phyloP scores from a whole-genome alignment of 2,888 invertebrate genomes.

The Caenorhabditis parvicauda region DNA sequence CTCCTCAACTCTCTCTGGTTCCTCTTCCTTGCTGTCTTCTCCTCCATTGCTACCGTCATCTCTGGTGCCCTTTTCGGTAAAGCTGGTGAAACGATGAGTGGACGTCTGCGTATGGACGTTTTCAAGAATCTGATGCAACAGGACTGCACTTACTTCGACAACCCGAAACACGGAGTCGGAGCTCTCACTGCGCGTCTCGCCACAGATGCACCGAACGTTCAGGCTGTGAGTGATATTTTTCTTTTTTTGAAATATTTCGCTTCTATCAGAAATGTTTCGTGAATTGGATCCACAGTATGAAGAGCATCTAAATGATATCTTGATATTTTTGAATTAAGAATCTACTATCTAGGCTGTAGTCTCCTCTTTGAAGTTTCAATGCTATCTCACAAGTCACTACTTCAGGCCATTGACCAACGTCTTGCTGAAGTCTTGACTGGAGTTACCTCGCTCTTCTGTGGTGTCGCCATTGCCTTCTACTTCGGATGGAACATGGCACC shows the following conservation, averaged over 20 bases:
- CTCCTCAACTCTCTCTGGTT: slow-evolving; percentile 40
- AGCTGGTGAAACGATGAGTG: slow-evolving; percentile 47
- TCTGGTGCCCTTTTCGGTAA: slow-evolving; percentile 41
- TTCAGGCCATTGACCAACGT: slow-evolving; percentile 50
- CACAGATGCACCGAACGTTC: slow-evolving; percentile 65
- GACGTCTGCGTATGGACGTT: slow-evolving; percentile 60
- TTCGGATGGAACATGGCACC: slow-evolving; percentile 57
- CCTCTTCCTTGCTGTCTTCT: slow-evolving; percentile 4
- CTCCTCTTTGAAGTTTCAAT: background rate
- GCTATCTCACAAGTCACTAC: background rate
- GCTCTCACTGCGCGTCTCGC: slow-evolving; percentile 64
- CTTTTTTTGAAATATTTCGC: background rate
- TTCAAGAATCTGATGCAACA: slow-evolving; percentile 62
- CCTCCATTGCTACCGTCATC: slow-evolving; percentile 23
- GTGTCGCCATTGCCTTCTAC: slow-evolving; percentile 51
- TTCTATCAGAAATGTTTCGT: too few species aligned
- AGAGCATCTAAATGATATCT: background rate
- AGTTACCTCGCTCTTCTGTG: slow-evolving; percentile 41
- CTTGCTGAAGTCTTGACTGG: slow-evolving; percentile 50
- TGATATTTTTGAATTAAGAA: background rate
- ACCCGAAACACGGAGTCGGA: slow-evolving; percentile 63
- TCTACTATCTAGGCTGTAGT: background rate
- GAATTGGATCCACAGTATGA: background rate
- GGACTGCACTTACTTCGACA: slow-evolving; percentile 66
- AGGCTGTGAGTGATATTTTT: slow-evolving; percentile 58